These are phyloP conservation scores for Lycopodina hypogea DNA, from an alignment of 37 sponge, comb jelly and placozoan species.

Conservation along the genomic window DNA sequence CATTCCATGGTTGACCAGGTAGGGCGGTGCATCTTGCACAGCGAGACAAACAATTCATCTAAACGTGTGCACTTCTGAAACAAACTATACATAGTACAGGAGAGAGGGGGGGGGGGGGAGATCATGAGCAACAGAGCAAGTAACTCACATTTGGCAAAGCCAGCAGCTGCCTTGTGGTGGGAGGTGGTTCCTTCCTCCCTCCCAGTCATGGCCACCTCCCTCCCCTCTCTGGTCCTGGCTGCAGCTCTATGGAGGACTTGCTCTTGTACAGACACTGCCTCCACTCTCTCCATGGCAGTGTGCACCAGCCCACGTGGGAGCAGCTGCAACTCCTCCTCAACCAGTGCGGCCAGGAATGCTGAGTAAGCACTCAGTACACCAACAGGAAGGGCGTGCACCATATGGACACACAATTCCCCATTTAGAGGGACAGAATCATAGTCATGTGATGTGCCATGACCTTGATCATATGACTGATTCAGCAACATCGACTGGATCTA, in stretches of 20 bases:
- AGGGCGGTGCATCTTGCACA: no score
- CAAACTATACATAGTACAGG: no score
- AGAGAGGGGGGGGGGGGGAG: no score
- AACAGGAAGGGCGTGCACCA: slow-evolving; percentile 26
- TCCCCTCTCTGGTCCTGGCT: not conserved
- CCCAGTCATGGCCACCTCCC: no score
- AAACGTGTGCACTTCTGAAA: no score
- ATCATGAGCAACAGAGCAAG: no score
- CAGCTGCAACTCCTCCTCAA: slow-evolving; percentile 14
- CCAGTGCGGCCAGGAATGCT: slow-evolving; percentile 12
- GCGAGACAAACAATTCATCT: no score
- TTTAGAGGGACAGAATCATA: not conserved
- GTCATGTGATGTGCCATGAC: not conserved
- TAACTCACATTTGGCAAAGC: slow-evolving; percentile 3
- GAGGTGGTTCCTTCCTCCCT: no score
- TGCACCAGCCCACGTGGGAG: slow-evolving; percentile 21
- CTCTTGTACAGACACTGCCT: not conserved
- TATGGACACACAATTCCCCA: slow-evolving; percentile 16
- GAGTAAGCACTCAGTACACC: slow-evolving; percentile 3
- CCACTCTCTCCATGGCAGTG: slow-evolving; percentile 18
- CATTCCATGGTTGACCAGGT: no score
- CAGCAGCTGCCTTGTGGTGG: not conserved
- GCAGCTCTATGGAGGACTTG: not conserved
- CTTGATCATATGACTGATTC: slow-evolving; percentile 7
- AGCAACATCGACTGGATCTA: no score